phyloP scores from a whole-genome alignment of 2,888 invertebrate species.

The Aproaerema taeniolella region DNA sequence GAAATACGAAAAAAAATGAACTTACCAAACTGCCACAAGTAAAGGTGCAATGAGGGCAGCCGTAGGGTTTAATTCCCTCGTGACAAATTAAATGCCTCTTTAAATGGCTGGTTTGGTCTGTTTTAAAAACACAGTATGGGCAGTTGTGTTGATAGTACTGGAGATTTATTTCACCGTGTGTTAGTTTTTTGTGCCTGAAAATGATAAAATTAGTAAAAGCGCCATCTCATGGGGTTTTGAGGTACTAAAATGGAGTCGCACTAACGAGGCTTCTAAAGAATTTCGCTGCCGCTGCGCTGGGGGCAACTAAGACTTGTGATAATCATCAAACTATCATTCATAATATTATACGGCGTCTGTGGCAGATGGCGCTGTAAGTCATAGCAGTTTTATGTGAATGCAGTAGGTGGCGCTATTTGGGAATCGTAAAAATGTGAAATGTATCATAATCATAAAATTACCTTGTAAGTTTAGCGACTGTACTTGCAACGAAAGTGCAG shows the following conservation, averaged over 20 bases:
- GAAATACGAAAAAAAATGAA: background rate
- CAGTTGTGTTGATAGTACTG: no score
- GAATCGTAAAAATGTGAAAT: no score
- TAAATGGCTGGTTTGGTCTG: slow-evolving; percentile 82
- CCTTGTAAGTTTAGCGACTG: slow-evolving; percentile 47
- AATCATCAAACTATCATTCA: no score
- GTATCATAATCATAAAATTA: no score
- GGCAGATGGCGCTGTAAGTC: background rate
- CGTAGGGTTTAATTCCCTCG: slow-evolving; percentile 89
- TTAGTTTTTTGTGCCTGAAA: slow-evolving; percentile 80
- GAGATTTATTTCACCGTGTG: no score
- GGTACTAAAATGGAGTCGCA: background rate
- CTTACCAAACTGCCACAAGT: slow-evolving; percentile 87
- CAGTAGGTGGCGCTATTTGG: slow-evolving; percentile 6
- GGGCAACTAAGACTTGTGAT: no score
- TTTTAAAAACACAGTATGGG: slow-evolving; percentile 82
- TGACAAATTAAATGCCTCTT: slow-evolving; percentile 88
- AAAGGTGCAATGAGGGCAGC: slow-evolving; percentile 89
- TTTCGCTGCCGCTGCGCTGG: no score
- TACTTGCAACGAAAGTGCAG: slow-evolving; percentile 46
- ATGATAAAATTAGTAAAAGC: slow-evolving; percentile 15
- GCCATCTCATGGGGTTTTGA: background rate
- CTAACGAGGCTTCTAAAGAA: no score
- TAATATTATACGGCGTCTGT: slow-evolving; percentile 1
- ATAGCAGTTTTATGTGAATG: background rate